phyloP scores from a whole-genome alignment of 2,888 invertebrate genomes.

The Aspidiotus rigidus region DNA sequence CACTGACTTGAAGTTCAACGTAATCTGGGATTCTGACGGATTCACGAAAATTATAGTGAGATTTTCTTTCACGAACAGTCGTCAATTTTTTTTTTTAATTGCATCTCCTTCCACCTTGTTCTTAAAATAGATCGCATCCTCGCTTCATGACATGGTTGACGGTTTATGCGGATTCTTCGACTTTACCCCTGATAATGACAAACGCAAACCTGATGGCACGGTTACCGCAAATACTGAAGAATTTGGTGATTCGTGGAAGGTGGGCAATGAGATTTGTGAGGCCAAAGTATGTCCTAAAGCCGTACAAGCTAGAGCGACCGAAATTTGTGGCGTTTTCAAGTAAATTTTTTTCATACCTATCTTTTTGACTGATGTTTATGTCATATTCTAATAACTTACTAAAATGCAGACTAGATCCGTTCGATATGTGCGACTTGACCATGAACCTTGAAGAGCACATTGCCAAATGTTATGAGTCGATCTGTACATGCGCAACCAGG shows the following conservation, averaged over 20 bases:
- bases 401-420: slow-evolving; percentile 47
- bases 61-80: slow-evolving; percentile 23
- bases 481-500: slow-evolving; percentile 59
- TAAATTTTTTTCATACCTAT: slow-evolving; percentile 1
- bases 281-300: slow-evolving; percentile 53
- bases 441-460: slow-evolving; percentile 60
- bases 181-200: slow-evolving; percentile 57
- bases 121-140: slow-evolving; percentile 25
- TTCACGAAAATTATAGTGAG: slow-evolving; percentile 62
- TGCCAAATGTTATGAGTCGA: slow-evolving; percentile 62
- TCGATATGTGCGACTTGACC: slow-evolving; percentile 55
- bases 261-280: slow-evolving; percentile 47
- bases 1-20: slow-evolving; percentile 58
- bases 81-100: too few relatives aligned
- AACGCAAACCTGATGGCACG: slow-evolving; percentile 58
- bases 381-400: too few relatives aligned
- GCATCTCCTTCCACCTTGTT: not conserved
- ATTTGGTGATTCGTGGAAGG: slow-evolving; percentile 66
- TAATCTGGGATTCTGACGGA: slow-evolving; percentile 59
- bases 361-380: too few relatives aligned
- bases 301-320: slow-evolving; percentile 55
- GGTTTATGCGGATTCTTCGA: slow-evolving; percentile 74
- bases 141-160: slow-evolving; percentile 53
- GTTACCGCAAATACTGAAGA: slow-evolving; percentile 54
- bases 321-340: slow-evolving; percentile 53